A percentile compares a stretch with the other conserved stretches of the same genome.
Conservation (phyloP, 2,113 vertebrate species). For the Meleagris gallopavo region DNA sequence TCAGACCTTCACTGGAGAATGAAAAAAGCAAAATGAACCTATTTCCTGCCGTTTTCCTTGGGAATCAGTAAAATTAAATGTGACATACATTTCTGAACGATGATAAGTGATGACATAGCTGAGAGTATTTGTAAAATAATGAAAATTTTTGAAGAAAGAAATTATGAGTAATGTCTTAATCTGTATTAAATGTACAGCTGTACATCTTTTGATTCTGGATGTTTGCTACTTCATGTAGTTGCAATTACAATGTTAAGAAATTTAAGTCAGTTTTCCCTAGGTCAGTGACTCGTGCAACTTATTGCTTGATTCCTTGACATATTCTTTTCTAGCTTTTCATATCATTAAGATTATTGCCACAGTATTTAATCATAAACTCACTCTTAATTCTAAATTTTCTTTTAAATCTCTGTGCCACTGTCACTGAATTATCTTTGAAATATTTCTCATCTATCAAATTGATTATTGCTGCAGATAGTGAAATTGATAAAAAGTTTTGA, state of each 20-base stretch:
- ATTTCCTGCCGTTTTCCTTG: not conserved
- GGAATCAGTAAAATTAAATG: not conserved
- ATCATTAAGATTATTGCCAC: slow-evolving; percentile 14
- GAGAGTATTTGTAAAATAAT: not conserved
- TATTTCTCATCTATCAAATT: not conserved
- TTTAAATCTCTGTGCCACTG: not conserved
- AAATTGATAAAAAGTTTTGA: not conserved
- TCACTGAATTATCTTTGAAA: not conserved
- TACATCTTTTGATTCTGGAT: not conserved
- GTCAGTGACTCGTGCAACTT: not conserved
- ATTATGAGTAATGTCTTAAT: not conserved
- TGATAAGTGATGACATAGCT: not conserved
- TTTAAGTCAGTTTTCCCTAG: not conserved
- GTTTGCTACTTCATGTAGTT: not conserved
- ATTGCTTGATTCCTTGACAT: slow-evolving; percentile 15
- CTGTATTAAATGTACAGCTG: not conserved
- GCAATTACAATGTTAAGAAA: not conserved
- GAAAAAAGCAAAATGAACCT: not conserved
- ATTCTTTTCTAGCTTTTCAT: not conserved
- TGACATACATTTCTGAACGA: not conserved
- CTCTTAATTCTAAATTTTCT: slow-evolving; percentile 14
- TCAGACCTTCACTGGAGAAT: not conserved
- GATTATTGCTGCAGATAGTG: not conserved
- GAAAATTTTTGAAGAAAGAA: not conserved
- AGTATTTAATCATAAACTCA: not conserved